Conservation (phyloP, 2,113 vertebrate species). For the Cinclus cinclus region DNA sequence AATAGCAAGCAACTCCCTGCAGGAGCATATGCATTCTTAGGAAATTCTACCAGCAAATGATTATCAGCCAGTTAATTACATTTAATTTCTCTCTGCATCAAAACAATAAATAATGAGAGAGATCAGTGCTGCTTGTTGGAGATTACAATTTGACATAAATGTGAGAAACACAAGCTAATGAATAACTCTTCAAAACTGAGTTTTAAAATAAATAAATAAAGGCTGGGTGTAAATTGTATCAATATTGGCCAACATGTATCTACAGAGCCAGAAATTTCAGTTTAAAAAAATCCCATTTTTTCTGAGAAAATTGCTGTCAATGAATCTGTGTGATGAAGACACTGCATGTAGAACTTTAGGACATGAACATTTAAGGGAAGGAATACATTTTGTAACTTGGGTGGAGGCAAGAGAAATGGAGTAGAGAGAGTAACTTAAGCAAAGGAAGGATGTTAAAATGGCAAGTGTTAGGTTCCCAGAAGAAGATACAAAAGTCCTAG, state of each 20-base stretch:
- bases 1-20: slow-evolving; percentile 77
- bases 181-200: not conserved
- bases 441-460: not conserved
- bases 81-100: slow-evolving; percentile 77
- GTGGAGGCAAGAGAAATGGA: not conserved
- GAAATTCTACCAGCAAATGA: slow-evolving; percentile 72
- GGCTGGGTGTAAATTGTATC: not conserved
- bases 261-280: not conserved
- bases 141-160: slow-evolving; percentile 63
- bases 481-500: not conserved
- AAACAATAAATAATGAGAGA: slow-evolving; percentile 77
- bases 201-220: not conserved
- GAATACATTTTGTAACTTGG: not conserved
- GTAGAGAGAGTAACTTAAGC: not conserved
- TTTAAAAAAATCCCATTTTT: not conserved
- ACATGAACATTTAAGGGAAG: not conserved
- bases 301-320: not conserved
- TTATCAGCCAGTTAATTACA: slow-evolving; percentile 78
- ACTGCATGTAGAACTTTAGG: not conserved
- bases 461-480: not conserved
- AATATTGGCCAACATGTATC: not conserved
- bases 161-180: slow-evolving; percentile 16
- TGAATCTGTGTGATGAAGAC: not conserved
- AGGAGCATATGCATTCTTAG: slow-evolving; percentile 69
- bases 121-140: slow-evolving; percentile 50